Conservation (phyloP, 2,888 invertebrate species). For the Ennomos erosarius region DNA sequence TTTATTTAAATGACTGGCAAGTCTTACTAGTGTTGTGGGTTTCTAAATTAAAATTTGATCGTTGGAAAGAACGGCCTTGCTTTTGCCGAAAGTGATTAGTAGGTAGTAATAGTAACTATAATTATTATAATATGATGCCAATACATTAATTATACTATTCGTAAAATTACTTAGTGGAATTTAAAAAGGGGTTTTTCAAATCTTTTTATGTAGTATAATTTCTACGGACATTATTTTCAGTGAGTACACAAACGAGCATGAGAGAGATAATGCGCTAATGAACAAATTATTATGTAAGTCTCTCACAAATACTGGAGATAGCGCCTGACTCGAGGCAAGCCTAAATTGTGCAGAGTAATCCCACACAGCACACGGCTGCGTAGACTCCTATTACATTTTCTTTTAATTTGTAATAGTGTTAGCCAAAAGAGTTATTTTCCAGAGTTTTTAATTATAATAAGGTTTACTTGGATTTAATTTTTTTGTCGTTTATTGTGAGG, state of each 20-base stretch:
- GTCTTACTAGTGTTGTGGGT: neutral
- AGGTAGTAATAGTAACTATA: neutral
- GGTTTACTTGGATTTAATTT: too few species aligned
- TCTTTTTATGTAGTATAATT: slow-evolving; percentile 20
- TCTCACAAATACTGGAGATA: slow-evolving; percentile 64
- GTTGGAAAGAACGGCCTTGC: slow-evolving; percentile 1
- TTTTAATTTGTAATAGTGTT: neutral
- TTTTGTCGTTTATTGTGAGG: too few species aligned
- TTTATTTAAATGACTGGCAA: slow-evolving; percentile 6
- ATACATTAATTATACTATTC: too few species aligned
- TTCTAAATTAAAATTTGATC: slow-evolving; percentile 9
- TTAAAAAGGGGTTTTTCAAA: slow-evolving; percentile 26
- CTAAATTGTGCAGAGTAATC: slow-evolving; percentile 39
- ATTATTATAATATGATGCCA: too few species aligned
- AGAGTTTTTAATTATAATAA: too few species aligned
- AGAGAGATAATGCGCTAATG: slow-evolving; percentile 66
- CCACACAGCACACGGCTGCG: slow-evolving; percentile 27
- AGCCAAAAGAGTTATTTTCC: too few species aligned
- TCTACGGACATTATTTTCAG: slow-evolving; percentile 10
- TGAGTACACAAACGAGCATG: slow-evolving; percentile 20
- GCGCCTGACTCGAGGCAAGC: slow-evolving; percentile 61
- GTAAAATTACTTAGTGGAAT: slow-evolving; percentile 4
- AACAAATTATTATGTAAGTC: slow-evolving; percentile 69
- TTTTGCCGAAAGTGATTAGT: slow-evolving; percentile 2
- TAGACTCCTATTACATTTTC: neutral